Base-by-base conservation (phyloP, 2,888 invertebrate genomes). In the Drosophila histrio region DNA sequence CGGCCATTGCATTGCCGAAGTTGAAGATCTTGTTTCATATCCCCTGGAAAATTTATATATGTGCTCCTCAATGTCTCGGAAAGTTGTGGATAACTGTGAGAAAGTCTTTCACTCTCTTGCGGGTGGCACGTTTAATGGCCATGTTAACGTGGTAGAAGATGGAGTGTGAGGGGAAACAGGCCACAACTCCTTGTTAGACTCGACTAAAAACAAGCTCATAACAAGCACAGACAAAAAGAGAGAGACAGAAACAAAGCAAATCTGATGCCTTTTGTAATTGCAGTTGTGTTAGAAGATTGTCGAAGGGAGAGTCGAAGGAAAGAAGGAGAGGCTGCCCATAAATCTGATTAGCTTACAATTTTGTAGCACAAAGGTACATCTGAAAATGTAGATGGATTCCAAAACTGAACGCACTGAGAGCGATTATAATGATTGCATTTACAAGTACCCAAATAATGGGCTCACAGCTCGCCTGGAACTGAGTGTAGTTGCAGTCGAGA, bases 71-170 rank as follows among this genome's bases (percentile, higher is more conserved):
- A 44, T 17, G 17, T 24, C 34, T 38, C 21, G 19, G 32, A 44
- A 58, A 44, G 36, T 9, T 13, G 22, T 41, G 4, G 13, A 41
- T 22, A 41, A 13, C 22, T 41, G 15, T 17, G 26, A 3, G 44
- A 44, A 44, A 26, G 26, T 28, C 39, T 50, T 24, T 17, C 3
- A 3, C 39, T 32, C 26, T 46, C 43, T 46, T 32, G 39, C 38
- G 56, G 57, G 15, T 47, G 59, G 50, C 62, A 43, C 69, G 59
- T 77, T 84, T 80, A 86, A 80, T 83, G 81, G 73, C 26, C 84
- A 84, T 80, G 81, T 80, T 84, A 80, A 80, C 87, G 84, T 71
- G 56, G 21, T 36, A n/a, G 53, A 49, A 36, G n/a, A n/a, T n/a
- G n/a, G n/a, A n/a, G n/a, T n/a, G 28, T 17, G 15, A 19, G 19